Evolutionary conservation across 1,140 invertebrate species (phyloP), one percentile per base, ranked within the genome.

Genomic region (Apocrypta bakeri): DNA sequence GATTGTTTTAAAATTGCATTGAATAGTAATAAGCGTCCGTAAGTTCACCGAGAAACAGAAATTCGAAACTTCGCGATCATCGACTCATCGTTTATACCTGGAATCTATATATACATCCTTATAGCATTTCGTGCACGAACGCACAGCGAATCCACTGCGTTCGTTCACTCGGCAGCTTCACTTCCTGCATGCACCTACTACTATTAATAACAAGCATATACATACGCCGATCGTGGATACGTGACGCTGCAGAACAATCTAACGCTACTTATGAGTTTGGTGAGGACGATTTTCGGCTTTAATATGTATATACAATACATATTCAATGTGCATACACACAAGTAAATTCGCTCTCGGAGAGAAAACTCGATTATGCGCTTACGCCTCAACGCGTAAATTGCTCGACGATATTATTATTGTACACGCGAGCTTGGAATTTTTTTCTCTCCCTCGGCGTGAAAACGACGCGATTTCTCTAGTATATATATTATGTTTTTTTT

Each of bases 371-470:
- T 29, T 37, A 73, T 14, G 37, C 4, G 25, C 24, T 11, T 21
- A 72, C 68, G 48, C 73, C 37, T 75, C 73, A 29, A 31, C 48
- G 73, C 73, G 48, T n/a, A 75, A 75, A 75, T 75, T 69, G 31
- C 68, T 12, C 29, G 11, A 8, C 21, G 17, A 17, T 21, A 40
- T 40, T 40, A 27, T 73, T 73, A 73, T 73, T 73, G 33, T 73
- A 29, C 71, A 73, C 71, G 33, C n/a, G 37, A 73, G 71, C 68
- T 33, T 3, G 21, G 31, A 31, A 71, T 76, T 63, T 76, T 76
- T 37, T 64, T 14, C 31, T 66, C 27, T 29, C 8, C 21, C 42
- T 56, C 17, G 48, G 17, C 48, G 48, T 21, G 48, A 56, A 56
- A 56, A 56, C 48, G 48, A 14, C 14, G 48, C 48, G 48, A 56